Evolutionary conservation across 2,888 invertebrate species (phyloP).

Genomic region (Smittia sp.): DNA sequence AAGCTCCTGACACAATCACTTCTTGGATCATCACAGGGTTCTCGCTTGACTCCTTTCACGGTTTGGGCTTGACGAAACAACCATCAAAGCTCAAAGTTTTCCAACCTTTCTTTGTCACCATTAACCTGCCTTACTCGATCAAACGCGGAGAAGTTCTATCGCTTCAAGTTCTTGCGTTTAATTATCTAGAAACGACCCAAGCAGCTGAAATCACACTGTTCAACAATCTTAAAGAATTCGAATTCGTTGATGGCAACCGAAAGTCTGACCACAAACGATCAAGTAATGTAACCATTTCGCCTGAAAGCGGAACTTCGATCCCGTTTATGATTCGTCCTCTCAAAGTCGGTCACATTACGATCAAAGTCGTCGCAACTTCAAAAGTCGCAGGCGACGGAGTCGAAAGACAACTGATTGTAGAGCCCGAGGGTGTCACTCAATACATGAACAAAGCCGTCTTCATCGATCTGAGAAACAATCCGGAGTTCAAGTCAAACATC

Average conservation of each 20-base stretch:
- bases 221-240: slow-evolving; percentile 74
- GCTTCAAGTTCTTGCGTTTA: slow-evolving; percentile 82
- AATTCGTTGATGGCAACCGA: slow-evolving; percentile 75
- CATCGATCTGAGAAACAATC: slow-evolving; percentile 63
- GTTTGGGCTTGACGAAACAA: slow-evolving; percentile 70
- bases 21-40: slow-evolving; percentile 84
- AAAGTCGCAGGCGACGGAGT: slow-evolving; percentile 77
- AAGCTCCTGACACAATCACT: slow-evolving; percentile 70
- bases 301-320: slow-evolving; percentile 70
- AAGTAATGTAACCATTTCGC: slow-evolving; percentile 65
- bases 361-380: slow-evolving; percentile 73
- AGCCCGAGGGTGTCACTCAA: slow-evolving; percentile 77
- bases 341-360: slow-evolving; percentile 66
- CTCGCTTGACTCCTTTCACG: slow-evolving; percentile 62
- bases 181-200: slow-evolving; percentile 76
- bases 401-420: slow-evolving; percentile 68
- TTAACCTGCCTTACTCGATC: slow-evolving; percentile 84
- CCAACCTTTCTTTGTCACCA: slow-evolving; percentile 77
- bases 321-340: slow-evolving; percentile 81
- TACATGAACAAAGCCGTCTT: slow-evolving; percentile 71
- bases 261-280: slow-evolving; percentile 64
- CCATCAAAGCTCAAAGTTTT: slow-evolving; percentile 69
- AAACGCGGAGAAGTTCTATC: slow-evolving; percentile 87
- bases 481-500: slow-evolving; percentile 58
- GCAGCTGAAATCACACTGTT: slow-evolving; percentile 80